Evolutionary conservation across 1,140 invertebrate genomes (phyloP).

Genomic region (Hylaeus volcanicus): DNA sequence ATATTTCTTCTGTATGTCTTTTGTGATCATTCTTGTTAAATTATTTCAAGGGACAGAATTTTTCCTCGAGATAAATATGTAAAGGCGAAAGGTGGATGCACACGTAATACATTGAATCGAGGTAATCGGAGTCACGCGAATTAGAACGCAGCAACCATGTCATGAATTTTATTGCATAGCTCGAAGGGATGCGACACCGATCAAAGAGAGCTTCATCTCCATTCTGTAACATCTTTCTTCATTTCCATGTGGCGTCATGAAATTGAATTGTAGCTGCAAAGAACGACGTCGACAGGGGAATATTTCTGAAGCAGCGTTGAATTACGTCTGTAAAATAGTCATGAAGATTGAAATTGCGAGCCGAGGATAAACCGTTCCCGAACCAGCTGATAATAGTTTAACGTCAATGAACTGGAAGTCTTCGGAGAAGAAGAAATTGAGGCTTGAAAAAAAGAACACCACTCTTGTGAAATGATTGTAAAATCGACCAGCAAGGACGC

Average conservation of each 20-base stretch:
- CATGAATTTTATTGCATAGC: not conserved
- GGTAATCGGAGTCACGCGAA: not conserved
- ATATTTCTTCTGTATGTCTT: no score
- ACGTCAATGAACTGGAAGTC: not conserved
- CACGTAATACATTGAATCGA: not conserved
- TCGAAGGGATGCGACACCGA: not conserved
- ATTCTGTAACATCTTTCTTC: not conserved
- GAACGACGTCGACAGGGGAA: not conserved
- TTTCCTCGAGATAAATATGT: no score
- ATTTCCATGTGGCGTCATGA: not conserved
- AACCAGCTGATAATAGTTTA: not conserved
- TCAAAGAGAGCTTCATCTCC: not conserved
- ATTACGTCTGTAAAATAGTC: not conserved
- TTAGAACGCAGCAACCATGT: not conserved
- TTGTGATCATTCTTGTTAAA: no score
- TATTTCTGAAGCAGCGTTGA: not conserved
- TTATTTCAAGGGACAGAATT: no score
- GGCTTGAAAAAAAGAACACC: no score
- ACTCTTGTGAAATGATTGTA: no score
- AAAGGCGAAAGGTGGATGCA: not conserved
- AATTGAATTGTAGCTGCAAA: not conserved
- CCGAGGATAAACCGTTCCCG: not conserved
- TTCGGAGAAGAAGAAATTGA: no score
- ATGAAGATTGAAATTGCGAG: conserved; percentile 2
- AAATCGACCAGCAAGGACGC: no score